Evolutionary conservation across 2,797 vertebrate species (phyloP).

Genomic region (Eleutherodactylus coqui): DNA sequence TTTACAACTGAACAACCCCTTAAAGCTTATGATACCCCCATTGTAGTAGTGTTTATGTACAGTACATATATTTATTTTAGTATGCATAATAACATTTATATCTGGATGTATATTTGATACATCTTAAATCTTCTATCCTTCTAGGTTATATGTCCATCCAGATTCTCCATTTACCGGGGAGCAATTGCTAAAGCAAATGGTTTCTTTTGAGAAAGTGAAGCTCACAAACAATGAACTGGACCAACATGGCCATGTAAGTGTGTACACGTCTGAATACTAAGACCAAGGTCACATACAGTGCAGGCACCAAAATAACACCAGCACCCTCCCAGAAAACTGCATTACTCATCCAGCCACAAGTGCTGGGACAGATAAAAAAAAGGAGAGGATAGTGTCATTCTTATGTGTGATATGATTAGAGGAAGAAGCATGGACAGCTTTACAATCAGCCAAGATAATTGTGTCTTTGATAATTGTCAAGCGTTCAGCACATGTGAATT

Average conservation of each 20-base stretch:
- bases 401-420: constrained; percentile 57
- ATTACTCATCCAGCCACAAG: constrained; percentile 56
- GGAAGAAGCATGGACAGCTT: constrained; percentile 43
- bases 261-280: constrained; percentile 23
- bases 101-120: not conserved
- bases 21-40: no score
- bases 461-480: constrained; percentile 40
- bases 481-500: constrained; percentile 39
- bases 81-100: not conserved
- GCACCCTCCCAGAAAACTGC: constrained; percentile 41
- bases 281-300: constrained; percentile 53
- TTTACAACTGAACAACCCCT: no score
- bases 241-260: constrained; percentile 95
- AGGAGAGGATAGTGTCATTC: constrained; percentile 53
- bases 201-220: constrained; percentile 98
- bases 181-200: constrained; percentile 97
- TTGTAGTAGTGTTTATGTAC: no score
- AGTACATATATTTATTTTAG: not conserved
- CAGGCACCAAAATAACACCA: constrained; percentile 54
- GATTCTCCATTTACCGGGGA: constrained; percentile 97
- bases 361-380: constrained; percentile 51
- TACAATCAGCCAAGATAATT: constrained; percentile 51
- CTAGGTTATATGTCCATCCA: constrained; percentile 94
- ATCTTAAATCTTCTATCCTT: not conserved
- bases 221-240: constrained; percentile 98